phyloP scores from a whole-genome alignment of 1,140 invertebrate genomes.

The Stratiolaelaps scimitus region DNA sequence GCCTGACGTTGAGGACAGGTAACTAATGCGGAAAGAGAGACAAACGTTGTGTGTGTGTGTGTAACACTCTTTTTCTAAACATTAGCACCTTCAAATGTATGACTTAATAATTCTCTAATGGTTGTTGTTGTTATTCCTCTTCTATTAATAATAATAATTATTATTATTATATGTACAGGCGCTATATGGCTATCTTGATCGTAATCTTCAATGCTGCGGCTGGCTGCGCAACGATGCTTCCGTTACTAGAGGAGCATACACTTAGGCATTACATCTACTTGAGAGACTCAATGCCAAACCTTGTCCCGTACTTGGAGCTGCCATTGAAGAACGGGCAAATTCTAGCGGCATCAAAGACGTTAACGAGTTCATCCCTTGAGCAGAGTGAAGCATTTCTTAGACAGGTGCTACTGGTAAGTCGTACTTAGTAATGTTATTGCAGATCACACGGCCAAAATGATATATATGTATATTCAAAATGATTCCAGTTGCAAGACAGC shows the following conservation, averaged over 20 bases:
- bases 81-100: conserved; percentile 30
- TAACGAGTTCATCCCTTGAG: conserved; percentile 1
- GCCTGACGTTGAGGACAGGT: conserved; percentile 85
- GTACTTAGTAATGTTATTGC: background rate
- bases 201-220: conserved; percentile 86
- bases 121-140: conserved; percentile 24
- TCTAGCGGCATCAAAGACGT: conserved; percentile 6
- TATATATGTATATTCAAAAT: no score
- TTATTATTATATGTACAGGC: conserved; percentile 29
- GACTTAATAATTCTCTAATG: background rate
- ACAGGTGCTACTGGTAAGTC: conserved; percentile 32
- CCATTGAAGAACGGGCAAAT: conserved; percentile 21
- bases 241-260: conserved; percentile 80
- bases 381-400: conserved; percentile 32
- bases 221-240: conserved; percentile 73
- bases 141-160: conserved; percentile 15
- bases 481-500: no score
- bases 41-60: conserved; percentile 40
- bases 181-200: conserved; percentile 77
- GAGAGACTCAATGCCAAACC: conserved; percentile 76
- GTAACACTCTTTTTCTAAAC: conserved; percentile 22
- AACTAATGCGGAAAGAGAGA: no score
- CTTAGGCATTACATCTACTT: conserved; percentile 84
- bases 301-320: conserved; percentile 72
- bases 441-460: background rate